A percentile compares a stretch with the other conserved stretches of the same genome.
Conservation (phyloP, 2,113 vertebrate genomes). For the Thryonomys swinderianus region DNA sequence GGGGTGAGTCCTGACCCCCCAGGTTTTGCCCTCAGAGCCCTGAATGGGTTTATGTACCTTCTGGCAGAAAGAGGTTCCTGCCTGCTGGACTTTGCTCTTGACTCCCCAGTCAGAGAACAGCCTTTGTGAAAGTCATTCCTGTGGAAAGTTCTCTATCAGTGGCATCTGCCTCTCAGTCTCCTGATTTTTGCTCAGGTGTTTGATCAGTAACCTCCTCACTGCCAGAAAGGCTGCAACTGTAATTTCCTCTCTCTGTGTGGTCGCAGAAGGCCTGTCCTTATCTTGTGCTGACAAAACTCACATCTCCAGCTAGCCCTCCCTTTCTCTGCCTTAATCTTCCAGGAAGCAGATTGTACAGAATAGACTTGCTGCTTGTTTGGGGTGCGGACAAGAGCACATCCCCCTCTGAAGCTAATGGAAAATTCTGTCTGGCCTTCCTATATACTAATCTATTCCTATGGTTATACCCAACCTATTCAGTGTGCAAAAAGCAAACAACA, state of each 20-base stretch:
- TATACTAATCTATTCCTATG: background rate
- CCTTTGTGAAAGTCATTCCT: conserved; percentile 18
- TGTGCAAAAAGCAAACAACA: conserved; percentile 25
- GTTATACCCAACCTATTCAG: background rate
- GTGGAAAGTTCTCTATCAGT: background rate
- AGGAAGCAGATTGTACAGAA: background rate
- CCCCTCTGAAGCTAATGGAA: conserved; percentile 26
- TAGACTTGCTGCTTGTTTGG: conserved; percentile 33
- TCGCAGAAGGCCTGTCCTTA: background rate
- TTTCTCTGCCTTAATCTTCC: conserved; percentile 38
- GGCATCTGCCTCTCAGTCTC: background rate
- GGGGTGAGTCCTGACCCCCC: background rate
- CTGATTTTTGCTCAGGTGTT: background rate
- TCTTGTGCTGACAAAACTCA: background rate
- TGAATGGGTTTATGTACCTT: background rate
- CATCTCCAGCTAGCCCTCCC: conserved; percentile 7
- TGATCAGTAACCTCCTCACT: conserved; percentile 26
- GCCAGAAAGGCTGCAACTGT: conserved; percentile 12
- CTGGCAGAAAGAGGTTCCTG: background rate
- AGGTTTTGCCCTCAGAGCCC: background rate
- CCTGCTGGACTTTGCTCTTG: background rate
- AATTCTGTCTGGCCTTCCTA: conserved; percentile 12
- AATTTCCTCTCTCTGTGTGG: conserved; percentile 58
- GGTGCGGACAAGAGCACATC: background rate
- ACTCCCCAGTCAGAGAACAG: background rate